Percentiles rank a stretch among this genome's conserved stretches.
phyloP scores from a whole-genome alignment of 2,797 vertebrate genomes.

The Microchirus variegatus region DNA sequence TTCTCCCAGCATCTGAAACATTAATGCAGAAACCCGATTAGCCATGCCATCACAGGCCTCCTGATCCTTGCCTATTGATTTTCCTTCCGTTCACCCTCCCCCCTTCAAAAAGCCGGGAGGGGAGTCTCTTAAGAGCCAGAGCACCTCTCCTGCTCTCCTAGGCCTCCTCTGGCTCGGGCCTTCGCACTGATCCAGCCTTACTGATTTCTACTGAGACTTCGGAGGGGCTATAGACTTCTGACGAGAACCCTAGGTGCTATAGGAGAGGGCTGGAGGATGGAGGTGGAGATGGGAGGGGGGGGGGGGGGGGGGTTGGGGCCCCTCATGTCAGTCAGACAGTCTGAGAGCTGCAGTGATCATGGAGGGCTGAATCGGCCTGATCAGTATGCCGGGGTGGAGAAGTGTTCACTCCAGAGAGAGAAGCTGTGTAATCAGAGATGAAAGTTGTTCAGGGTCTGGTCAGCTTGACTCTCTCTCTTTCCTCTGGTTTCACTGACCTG shows the following conservation, averaged over 20 bases:
- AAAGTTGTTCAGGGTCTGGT: slow-evolving; percentile 70
- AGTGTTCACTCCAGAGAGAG: slow-evolving; percentile 62
- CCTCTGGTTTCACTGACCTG: slow-evolving; percentile 66
- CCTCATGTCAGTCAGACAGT: slow-evolving; percentile 34
- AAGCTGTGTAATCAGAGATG: slow-evolving; percentile 70
- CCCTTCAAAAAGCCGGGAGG: slow-evolving; percentile 68
- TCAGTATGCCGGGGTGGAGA: slow-evolving; percentile 64
- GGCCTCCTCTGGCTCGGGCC: slow-evolving; percentile 53
- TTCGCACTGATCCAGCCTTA: slow-evolving; percentile 60
- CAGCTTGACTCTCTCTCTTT: slow-evolving; percentile 55
- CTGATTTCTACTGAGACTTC: slow-evolving; percentile 74
- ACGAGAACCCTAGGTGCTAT: slow-evolving; percentile 68
- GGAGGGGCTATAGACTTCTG: slow-evolving; percentile 66
- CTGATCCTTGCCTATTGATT: slow-evolving; percentile 72
- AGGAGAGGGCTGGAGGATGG: slow-evolving; percentile 38
- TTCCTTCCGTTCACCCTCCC: slow-evolving; percentile 70
- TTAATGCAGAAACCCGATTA: slow-evolving; percentile 78
- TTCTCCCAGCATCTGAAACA: slow-evolving; percentile 77
- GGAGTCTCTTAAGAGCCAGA: slow-evolving; percentile 65
- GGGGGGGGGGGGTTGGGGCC: slow-evolving; percentile 4
- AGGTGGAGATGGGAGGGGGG: slow-evolving; percentile 4
- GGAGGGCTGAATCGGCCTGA: slow-evolving; percentile 54
- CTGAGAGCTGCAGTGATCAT: slow-evolving; percentile 51
- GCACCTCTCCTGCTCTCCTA: slow-evolving; percentile 64
- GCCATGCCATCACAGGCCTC: slow-evolving; percentile 75